Conservation (phyloP, 2,797 vertebrate genomes). For the Enteromius argenteus region DNA sequence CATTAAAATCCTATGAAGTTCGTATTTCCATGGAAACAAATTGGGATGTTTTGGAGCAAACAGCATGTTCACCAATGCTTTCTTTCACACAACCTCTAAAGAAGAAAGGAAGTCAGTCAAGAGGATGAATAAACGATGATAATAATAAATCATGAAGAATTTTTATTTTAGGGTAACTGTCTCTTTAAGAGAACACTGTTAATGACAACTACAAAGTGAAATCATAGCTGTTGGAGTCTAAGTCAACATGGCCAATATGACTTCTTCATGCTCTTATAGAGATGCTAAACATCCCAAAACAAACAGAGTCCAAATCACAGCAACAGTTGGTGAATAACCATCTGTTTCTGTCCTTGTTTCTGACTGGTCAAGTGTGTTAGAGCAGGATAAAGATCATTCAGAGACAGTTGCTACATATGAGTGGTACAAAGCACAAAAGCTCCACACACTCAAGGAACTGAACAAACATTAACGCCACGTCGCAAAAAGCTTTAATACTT, state of each 20-base stretch:
- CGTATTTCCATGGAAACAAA: background rate
- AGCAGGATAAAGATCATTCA: constrained; percentile 2
- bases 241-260: background rate
- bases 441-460: background rate
- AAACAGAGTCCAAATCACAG: background rate
- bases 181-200: constrained; percentile 2
- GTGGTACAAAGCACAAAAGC: constrained; percentile 17
- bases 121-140: background rate
- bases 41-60: background rate
- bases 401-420: background rate
- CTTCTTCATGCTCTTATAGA: background rate
- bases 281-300: constrained; percentile 15
- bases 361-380: background rate
- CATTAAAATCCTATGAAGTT: background rate
- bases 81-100: background rate
- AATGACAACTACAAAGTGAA: constrained; percentile 17
- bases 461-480: constrained; percentile 60
- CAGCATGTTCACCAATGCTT: background rate
- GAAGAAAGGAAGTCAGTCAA: no score
- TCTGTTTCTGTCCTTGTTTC: background rate
- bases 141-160: background rate
- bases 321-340: background rate
- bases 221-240: constrained; percentile 2
- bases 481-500: constrained; percentile 60
- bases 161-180: background rate